phyloP scores from a whole-genome alignment of 2,113 vertebrate genomes.

The Aix galericulata region DNA sequence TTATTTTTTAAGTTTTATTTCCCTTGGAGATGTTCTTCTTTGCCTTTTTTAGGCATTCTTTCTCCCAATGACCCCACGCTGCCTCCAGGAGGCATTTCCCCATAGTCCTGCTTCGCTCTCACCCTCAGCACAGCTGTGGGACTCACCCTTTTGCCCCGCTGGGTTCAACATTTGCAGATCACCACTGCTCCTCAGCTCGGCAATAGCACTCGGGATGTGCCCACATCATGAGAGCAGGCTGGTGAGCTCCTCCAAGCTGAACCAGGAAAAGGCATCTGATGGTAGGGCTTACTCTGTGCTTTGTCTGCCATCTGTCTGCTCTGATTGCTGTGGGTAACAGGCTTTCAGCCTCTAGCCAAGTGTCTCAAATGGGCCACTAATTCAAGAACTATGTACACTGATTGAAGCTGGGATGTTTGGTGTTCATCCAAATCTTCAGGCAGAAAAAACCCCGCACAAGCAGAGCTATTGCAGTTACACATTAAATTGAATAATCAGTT shows the following conservation, averaged over 20 bases:
- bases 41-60: not conserved
- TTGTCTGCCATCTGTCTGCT: not conserved
- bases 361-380: not conserved
- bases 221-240: not conserved
- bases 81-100: not conserved
- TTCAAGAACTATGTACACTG: not conserved
- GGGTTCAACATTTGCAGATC: not conserved
- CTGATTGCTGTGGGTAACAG: conserved; percentile 4
- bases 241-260: not conserved
- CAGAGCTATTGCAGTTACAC: conserved; percentile 13
- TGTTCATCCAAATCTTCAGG: not conserved
- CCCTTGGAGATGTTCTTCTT: not conserved
- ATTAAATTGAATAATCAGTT: not conserved
- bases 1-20: not conserved
- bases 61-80: not conserved
- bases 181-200: not conserved
- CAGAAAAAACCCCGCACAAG: not conserved
- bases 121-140: not conserved
- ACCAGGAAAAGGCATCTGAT: not conserved
- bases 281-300: not conserved
- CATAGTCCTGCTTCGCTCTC: not conserved
- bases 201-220: not conserved
- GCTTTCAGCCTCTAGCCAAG: not conserved
- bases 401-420: not conserved
- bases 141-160: not conserved